Percentiles rank a stretch among this genome's conserved stretches.
Conservation (phyloP, 2,888 invertebrate genomes). For the Callimorpha dominula region DNA sequence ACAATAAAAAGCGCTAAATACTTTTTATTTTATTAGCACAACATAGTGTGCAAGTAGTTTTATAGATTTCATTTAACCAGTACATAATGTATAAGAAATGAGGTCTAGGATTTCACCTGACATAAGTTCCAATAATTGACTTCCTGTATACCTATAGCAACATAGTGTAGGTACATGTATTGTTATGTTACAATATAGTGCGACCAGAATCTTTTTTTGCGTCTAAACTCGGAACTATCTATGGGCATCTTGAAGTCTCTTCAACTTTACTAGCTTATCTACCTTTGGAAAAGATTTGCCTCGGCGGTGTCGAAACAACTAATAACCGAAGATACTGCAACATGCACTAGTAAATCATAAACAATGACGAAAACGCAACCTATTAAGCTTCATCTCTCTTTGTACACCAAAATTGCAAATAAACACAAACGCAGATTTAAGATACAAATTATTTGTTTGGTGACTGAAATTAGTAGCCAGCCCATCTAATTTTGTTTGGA, state of each 20-base stretch:
- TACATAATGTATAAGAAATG: background rate
- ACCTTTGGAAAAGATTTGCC: background rate
- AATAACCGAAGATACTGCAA: no score
- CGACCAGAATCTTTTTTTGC: background rate
- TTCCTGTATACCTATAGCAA: no score
- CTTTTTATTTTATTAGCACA: slow-evolving; percentile 44
- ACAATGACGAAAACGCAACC: background rate
- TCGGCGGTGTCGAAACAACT: background rate
- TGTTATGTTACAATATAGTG: background rate
- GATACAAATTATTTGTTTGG: background rate
- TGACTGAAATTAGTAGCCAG: no score
- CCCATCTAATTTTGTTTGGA: no score
- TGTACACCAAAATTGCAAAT: background rate
- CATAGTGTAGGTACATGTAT: no score
- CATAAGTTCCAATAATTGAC: background rate
- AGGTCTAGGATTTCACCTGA: background rate
- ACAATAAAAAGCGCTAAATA: slow-evolving; percentile 69
- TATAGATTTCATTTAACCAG: slow-evolving; percentile 15
- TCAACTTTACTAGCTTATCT: background rate
- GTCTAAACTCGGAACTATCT: no score
- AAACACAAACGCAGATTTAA: background rate
- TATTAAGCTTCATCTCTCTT: background rate
- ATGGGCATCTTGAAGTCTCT: no score
- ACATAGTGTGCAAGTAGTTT: slow-evolving; percentile 48
- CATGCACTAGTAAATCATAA: background rate